Percentiles rank a stretch among this genome's conserved stretches.
These are phyloP conservation scores for Neosilurus mollespiculum DNA, from an alignment of 2,797 vertebrate species.

Conservation along the genomic window DNA sequence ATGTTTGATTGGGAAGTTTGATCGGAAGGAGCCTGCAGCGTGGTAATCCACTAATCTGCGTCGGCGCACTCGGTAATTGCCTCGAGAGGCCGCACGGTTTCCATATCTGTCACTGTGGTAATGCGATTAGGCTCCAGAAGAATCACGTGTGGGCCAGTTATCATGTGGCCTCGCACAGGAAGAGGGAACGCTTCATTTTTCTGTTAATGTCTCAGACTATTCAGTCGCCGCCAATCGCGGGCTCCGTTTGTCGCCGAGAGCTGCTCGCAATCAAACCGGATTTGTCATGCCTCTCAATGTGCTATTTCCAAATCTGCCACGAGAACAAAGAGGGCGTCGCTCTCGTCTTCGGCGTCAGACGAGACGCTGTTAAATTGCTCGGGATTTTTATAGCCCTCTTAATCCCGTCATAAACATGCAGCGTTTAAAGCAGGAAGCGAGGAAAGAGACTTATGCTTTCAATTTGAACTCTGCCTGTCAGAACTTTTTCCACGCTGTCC, in stretches of 20 bases:
- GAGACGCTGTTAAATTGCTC: conserved; percentile 64
- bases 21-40: conserved; percentile 46
- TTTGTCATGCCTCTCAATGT: conserved; percentile 69
- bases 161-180: conserved; percentile 13
- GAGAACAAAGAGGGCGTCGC: conserved; percentile 64
- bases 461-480: conserved; percentile 31
- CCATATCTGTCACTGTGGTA: conserved; percentile 57
- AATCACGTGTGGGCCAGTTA: conserved; percentile 21
- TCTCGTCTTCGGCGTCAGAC: conserved; percentile 62
- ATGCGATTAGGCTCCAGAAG: conserved; percentile 61
- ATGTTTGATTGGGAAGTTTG: conserved; percentile 58
- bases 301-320: conserved; percentile 67
- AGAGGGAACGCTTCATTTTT: neutral
- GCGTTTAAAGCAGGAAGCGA: conserved; percentile 30
- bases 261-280: conserved; percentile 57
- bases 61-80: conserved; percentile 62
- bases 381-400: conserved; percentile 71
- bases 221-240: neutral
- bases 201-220: conserved; percentile 34
- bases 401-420: conserved; percentile 75
- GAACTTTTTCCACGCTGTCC: conserved; percentile 54
- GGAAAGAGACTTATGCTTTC: conserved; percentile 12
- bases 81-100: conserved; percentile 57
- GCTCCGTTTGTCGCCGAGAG: conserved; percentile 9
- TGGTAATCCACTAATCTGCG: conserved; percentile 53